Percentiles rank a stretch among this genome's conserved stretches.
phyloP scores from a whole-genome alignment of 2,113 vertebrate species.

The Anolis carolinensis region DNA sequence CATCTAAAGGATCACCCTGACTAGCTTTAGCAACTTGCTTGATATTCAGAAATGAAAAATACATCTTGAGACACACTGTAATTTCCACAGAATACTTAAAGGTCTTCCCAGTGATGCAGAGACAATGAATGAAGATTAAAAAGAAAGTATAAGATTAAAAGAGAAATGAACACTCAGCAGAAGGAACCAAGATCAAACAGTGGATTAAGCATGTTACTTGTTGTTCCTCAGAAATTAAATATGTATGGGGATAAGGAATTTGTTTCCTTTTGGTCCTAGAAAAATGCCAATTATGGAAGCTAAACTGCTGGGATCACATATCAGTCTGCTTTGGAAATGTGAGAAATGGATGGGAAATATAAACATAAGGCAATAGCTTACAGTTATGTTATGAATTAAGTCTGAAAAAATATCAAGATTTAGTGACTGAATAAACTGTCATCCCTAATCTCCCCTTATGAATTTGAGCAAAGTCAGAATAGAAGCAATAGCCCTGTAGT shows the following conservation, averaged over 20 bases:
- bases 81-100: constrained; percentile 66
- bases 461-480: constrained; percentile 84
- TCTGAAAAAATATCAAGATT: constrained; percentile 83
- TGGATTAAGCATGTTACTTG: constrained; percentile 84
- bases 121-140: constrained; percentile 82
- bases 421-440: constrained; percentile 83
- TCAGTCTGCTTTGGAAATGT: constrained; percentile 86
- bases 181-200: constrained; percentile 77
- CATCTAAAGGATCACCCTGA: background rate
- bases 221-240: constrained; percentile 85
- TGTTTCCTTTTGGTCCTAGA: constrained; percentile 84
- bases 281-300: constrained; percentile 87
- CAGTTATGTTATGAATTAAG: constrained; percentile 87
- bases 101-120: constrained; percentile 73
- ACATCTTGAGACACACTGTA: constrained; percentile 74
- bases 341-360: constrained; percentile 86
- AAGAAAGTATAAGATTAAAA: constrained; percentile 86
- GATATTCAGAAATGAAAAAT: constrained; percentile 67
- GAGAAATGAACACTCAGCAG: constrained; percentile 79
- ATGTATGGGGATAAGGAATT: constrained; percentile 84
- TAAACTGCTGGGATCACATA: constrained; percentile 82
- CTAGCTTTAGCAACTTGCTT: constrained; percentile 15
- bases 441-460: constrained; percentile 81
- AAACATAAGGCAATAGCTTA: constrained; percentile 81
- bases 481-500: constrained; percentile 61